These are phyloP conservation scores for Zosterops japonicus DNA, from an alignment of 2,113 vertebrate species.

Conservation along the genomic window DNA sequence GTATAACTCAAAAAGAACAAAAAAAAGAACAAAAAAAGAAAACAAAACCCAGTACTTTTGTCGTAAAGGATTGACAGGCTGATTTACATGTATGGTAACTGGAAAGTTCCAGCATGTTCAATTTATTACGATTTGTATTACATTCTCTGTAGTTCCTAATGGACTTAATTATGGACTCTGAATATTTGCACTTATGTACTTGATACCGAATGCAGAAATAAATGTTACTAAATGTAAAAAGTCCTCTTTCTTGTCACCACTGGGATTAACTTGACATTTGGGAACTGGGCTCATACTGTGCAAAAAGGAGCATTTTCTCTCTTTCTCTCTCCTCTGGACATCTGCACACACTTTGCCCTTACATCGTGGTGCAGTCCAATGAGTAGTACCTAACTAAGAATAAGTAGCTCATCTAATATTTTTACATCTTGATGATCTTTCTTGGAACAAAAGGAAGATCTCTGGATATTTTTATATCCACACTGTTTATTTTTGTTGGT, in stretches of 20 bases:
- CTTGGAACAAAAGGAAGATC: background rate
- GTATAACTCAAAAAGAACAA: constrained; percentile 83
- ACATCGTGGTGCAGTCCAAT: background rate
- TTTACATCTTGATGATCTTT: background rate
- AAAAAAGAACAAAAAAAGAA: constrained; percentile 16
- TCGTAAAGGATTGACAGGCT: constrained; percentile 87
- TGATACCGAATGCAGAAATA: constrained; percentile 98
- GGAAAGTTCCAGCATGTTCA: constrained; percentile 90
- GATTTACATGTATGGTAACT: constrained; percentile 89
- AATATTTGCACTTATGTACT: constrained; percentile 99
- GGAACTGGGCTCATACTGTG: background rate
- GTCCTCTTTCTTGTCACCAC: constrained; percentile 31
- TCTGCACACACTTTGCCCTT: background rate
- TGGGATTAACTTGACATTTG: background rate
- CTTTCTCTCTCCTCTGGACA: background rate
- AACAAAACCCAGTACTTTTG: constrained; percentile 82
- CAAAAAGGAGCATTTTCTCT: background rate
- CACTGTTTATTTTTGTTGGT: background rate
- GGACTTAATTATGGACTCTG: constrained; percentile 91
- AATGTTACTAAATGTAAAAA: constrained; percentile 93
- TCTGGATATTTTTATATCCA: background rate
- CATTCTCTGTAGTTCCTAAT: constrained; percentile 92
- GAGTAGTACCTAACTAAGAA: background rate
- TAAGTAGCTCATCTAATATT: background rate
- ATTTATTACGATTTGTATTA: constrained; percentile 96